Evolutionary conservation across 2,888 invertebrate species (phyloP).

Genomic region (Drosophila putrida): DNA sequence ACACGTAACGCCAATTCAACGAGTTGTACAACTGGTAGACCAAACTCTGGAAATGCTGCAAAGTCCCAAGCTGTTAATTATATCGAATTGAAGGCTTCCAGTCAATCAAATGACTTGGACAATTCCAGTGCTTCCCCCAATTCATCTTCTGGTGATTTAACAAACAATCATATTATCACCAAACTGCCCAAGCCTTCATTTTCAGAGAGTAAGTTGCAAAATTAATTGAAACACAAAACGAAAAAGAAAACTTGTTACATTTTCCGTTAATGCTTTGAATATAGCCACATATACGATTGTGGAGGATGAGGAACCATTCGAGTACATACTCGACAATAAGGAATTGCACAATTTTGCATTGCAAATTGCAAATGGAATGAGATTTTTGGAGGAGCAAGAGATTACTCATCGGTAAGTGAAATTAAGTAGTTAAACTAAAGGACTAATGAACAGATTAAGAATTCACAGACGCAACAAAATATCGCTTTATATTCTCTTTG

Average conservation of each 20-base stretch:
- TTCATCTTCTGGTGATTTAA: neutral
- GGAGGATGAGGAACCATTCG: slow-evolving; percentile 75
- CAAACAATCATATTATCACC: neutral
- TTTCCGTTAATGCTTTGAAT: neutral
- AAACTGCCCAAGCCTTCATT: slow-evolving; percentile 86
- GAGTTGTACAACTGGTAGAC: slow-evolving; percentile 26
- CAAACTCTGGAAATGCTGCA: slow-evolving; percentile 1
- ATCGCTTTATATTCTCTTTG: too few relatives aligned
- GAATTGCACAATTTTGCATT: slow-evolving; percentile 91
- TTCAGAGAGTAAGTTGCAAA: slow-evolving; percentile 87
- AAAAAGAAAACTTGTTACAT: neutral
- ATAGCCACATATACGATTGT: slow-evolving; percentile 83
- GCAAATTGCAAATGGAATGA: slow-evolving; percentile 94
- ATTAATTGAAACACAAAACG: neutral
- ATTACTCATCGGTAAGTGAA: slow-evolving; percentile 89
- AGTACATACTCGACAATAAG: slow-evolving; percentile 85
- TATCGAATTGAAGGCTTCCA: slow-evolving; percentile 81
- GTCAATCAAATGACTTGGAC: slow-evolving; percentile 48
- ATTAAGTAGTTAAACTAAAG: too few relatives aligned
- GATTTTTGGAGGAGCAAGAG: slow-evolving; percentile 89
- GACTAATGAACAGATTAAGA: too few relatives aligned
- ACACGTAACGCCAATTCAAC: slow-evolving; percentile 55
- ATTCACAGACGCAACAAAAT: too few relatives aligned
- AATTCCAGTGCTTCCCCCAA: neutral
- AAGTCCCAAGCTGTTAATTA: slow-evolving; percentile 73